These are phyloP conservation scores for Rhegmatorhina hoffmannsi DNA, from an alignment of 2,113 vertebrate species.

Conservation along the genomic window DNA sequence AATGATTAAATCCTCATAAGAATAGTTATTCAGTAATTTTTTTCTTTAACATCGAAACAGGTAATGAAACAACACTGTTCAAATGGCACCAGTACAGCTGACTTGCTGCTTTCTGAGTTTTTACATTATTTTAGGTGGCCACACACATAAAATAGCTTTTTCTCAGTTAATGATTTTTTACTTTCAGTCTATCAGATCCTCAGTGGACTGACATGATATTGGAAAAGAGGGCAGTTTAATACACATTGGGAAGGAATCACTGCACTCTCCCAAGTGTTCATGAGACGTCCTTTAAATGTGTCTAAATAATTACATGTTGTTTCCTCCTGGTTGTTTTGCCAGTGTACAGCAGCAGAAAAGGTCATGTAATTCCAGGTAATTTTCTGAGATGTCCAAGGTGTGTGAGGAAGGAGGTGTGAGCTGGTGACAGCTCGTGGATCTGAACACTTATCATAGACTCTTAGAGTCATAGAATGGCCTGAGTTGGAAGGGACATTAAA, in stretches of 20 bases:
- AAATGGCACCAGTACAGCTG: not conserved
- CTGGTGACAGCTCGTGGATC: not conserved
- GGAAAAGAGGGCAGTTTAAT: not conserved
- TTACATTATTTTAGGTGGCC: not conserved
- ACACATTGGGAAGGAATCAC: not conserved
- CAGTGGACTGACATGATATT: not conserved
- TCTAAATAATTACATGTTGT: not conserved
- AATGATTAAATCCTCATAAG: not conserved
- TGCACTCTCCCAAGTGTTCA: not conserved
- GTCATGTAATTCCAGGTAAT: not conserved
- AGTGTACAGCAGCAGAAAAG: not conserved
- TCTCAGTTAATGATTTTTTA: not conserved
- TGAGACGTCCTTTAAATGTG: not conserved
- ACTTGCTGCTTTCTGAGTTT: not conserved
- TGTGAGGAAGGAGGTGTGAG: not conserved
- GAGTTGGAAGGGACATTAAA: not conserved
- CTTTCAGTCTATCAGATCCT: not conserved
- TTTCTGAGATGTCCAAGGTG: not conserved
- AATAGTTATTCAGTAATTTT: not conserved
- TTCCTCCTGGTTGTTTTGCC: not conserved
- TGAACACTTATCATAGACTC: not conserved
- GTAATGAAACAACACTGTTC: not conserved
- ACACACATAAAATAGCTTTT: not conserved
- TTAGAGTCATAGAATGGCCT: not conserved
- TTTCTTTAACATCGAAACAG: not conserved